Conservation (phyloP, 2,888 invertebrate species). For the Erebia ligea region DNA sequence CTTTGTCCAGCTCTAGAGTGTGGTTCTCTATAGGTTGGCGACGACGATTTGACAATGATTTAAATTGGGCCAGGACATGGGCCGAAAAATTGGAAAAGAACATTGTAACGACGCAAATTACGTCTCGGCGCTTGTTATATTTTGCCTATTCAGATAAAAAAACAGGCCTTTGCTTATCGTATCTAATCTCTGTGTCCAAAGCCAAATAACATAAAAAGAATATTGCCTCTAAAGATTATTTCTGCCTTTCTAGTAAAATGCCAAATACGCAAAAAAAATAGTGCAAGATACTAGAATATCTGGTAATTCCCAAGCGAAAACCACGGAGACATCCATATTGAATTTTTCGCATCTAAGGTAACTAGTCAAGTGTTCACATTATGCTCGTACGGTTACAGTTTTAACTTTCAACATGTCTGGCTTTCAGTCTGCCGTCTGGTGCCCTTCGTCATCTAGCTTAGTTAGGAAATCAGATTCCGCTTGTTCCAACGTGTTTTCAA, state of each 20-base stretch:
- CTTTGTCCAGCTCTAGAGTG: too few species aligned
- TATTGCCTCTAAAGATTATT: not conserved
- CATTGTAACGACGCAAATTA: too few species aligned
- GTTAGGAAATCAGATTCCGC: not conserved
- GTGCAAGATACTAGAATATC: not conserved
- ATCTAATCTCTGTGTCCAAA: not conserved
- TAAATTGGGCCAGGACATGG: too few species aligned
- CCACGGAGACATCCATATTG: not conserved
- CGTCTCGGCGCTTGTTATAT: too few species aligned
- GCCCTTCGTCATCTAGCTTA: not conserved
- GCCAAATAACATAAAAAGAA: not conserved
- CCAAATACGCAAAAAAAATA: not conserved
- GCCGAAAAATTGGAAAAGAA: too few species aligned
- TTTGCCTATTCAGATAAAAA: not conserved
- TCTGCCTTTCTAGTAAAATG: not conserved
- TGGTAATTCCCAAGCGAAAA: not conserved
- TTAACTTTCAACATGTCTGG: not conserved
- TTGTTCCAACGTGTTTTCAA: not conserved
- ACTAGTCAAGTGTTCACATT: not conserved
- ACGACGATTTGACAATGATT: too few species aligned
- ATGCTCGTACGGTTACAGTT: not conserved
- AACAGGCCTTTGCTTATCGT: not conserved
- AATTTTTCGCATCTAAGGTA: not conserved
- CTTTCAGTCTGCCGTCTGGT: not conserved
- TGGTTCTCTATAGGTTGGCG: too few species aligned